Conservation (phyloP, 2,797 vertebrate species). For the Eulemur albifrons region DNA sequence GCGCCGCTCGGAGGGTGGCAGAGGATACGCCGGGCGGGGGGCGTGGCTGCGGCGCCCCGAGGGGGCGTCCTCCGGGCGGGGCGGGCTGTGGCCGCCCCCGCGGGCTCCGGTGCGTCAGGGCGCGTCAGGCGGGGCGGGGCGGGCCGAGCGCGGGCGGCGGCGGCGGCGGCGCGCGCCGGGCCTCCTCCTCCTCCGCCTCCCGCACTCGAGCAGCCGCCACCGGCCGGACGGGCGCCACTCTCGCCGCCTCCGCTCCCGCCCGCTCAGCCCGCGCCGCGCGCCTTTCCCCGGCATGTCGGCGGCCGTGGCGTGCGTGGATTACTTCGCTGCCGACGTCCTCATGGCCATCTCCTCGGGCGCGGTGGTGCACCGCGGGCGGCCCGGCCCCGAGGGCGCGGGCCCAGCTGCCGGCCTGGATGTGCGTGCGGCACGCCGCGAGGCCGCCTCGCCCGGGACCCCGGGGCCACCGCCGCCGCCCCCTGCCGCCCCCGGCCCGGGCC, state of each 20-base stretch:
- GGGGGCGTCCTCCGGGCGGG: slow-evolving; percentile 73
- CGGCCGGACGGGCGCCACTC: slow-evolving; percentile 65
- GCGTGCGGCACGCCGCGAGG: slow-evolving; percentile 86
- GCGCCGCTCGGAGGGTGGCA: not conserved
- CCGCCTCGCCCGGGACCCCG: slow-evolving; percentile 70
- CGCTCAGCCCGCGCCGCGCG: not conserved
- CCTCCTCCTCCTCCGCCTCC: slow-evolving; percentile 54
- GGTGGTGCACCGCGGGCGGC: slow-evolving; percentile 88
- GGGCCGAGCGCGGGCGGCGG: slow-evolving; percentile 66
- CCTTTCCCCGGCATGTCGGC: slow-evolving; percentile 67
- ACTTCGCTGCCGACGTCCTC: slow-evolving; percentile 93
- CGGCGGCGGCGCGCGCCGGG: slow-evolving; percentile 60
- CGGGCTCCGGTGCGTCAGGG: slow-evolving; percentile 71
- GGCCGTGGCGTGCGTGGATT: slow-evolving; percentile 91
- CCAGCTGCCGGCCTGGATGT: slow-evolving; percentile 84
- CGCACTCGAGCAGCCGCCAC: slow-evolving; percentile 65
- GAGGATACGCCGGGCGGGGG: slow-evolving; percentile 56
- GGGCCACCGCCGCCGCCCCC: slow-evolving; percentile 40
- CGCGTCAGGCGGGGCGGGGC: slow-evolving; percentile 73
- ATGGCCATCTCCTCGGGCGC: slow-evolving; percentile 93
- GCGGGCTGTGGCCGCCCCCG: slow-evolving; percentile 68
- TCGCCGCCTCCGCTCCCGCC: not conserved
- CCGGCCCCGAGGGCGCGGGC: slow-evolving; percentile 79
- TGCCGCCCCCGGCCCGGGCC: not conserved
- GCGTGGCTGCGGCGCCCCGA: slow-evolving; percentile 65